Percentiles rank a stretch among this genome's conserved stretches.
Conservation (phyloP, 2,113 vertebrate genomes). For the Arizona elegans region DNA sequence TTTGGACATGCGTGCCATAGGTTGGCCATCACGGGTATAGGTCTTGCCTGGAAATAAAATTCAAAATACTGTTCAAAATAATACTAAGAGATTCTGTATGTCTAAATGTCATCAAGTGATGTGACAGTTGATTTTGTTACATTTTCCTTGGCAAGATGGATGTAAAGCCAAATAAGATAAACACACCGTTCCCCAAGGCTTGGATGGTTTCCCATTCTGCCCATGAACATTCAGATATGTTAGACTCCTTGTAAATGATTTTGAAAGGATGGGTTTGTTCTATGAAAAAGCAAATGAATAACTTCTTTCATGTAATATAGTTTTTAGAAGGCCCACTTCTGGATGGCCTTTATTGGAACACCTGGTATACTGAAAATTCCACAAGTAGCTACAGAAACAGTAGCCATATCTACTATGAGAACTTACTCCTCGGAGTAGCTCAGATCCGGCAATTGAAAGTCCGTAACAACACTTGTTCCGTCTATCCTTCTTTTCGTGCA, state of each 20-base stretch:
- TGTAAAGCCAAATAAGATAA: neutral
- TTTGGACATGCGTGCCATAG: no score
- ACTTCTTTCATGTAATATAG: constrained; percentile 13
- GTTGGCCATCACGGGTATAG: neutral
- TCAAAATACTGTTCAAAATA: neutral
- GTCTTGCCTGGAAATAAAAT: neutral
- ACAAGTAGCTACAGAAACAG: constrained; percentile 31
- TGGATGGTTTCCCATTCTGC: neutral
- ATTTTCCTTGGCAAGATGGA: neutral
- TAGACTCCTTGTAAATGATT: neutral
- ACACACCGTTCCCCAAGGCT: neutral
- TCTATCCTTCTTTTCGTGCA: constrained; percentile 51
- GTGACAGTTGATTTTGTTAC: neutral
- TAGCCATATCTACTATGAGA: constrained; percentile 69
- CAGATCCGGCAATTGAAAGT: constrained; percentile 68
- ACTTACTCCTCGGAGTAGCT: constrained; percentile 64
- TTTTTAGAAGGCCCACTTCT: constrained; percentile 68
- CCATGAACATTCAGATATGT: neutral
- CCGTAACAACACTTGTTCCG: constrained; percentile 56
- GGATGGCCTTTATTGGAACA: constrained; percentile 71
- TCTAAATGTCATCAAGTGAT: neutral
- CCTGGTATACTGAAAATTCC: constrained; percentile 39
- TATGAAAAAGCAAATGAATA: neutral
- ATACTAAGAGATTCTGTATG: neutral
- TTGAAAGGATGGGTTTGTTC: neutral